Base-by-base conservation (phyloP, 35 echinoderm and acorn worm genomes). In the Heliocidaris tuberculata region DNA sequence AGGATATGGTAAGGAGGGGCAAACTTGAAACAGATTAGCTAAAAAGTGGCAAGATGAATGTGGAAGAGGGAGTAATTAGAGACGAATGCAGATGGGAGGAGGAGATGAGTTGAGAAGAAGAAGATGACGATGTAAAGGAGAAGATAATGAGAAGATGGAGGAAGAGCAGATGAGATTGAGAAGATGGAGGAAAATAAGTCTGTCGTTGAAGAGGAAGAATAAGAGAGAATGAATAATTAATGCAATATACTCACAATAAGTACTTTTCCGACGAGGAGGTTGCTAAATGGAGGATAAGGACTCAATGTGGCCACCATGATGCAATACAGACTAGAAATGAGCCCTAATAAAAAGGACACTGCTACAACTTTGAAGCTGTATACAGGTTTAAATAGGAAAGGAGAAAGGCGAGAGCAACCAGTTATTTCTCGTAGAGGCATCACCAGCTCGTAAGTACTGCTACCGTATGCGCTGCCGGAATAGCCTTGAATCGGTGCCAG, bases 341-440 rank as follows among this genome's bases (percentile, higher is more conserved):
- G 5, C 11, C 91, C 91, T 30, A 93, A 30, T 48, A 59, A 30
- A n/a, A 30, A 93, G 27, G 91, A 27, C 9, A 35, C 17, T 27
- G 27, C 13, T 13, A 93, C 49, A 24, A 93, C 47, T 49, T 50
- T 59, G 50, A 54, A 93, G 48, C 91, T 93, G 29, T 48, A 13
- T 30, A 93, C 30, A 27, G 91, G 91, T 59, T 93, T 93, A 24
- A 93, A 16, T 30, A 59, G 30, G 16, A 93, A 93, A 93, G 50
- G 5, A 59, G 50, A 48, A 59, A 93, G 27, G 47, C 91, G 21
- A 59, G 9, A 13, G 50, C 91, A 13, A 13, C 27, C 48, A 0
- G 29, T 10, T 59, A 93, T 49, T 50, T 93, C 50, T n/a, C 19
- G 47, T 13, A 93, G 21, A 59, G 50, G 29, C 50, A 50, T 59